Evolutionary conservation across 30 jellyfish, hydroid and myxozoan species (phyloP), one percentile per base, ranked within the genome.

Genomic region (Aurelia aurita): DNA sequence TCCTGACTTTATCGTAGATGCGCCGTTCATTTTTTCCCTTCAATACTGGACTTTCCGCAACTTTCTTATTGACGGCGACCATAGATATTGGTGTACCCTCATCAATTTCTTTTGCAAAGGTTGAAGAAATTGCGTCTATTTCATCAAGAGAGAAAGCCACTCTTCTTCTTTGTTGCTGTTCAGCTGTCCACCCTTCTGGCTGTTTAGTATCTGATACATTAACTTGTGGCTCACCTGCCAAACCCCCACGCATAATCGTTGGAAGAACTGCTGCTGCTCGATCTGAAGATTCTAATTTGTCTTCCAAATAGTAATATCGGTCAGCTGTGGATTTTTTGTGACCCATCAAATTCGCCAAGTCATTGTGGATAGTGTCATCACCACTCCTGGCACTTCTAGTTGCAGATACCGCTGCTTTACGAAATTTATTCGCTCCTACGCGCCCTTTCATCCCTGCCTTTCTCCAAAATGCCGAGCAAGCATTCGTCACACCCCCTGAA

Each of bases 381-480:
- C 61, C 88, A 2, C 51, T 46, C 7, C 61, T 58, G 1, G 59
- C 54, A 11, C 51, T 23, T 29, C 88, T 32, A 9, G 61, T 76
- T 6, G 77, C 88, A 29, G 88, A 76, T 0, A 76, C 88, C 1
- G 88, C 88, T 28, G 79, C 88, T 35, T 76, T 76, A 0, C 79
- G 66, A 23, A 76, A 76, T 35, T 57, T 76, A 59, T 76, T 76
- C 23, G 88, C 88, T 29, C 88, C 88, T 8, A 65, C 59, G 28
- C 88, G 69, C 39, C 88, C 79, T 76, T 76, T 31, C 88, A 58
- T 76, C 7, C 88, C 88, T 10, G 88, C 79, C 79, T 76, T 58
- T 34, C 26, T 58, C 77, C 88, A 76, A 5, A 72, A 16, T 5
- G 69, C 54, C 0, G 84, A 22, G 15, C 77, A 59, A 63, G 88